Percentiles rank a stretch among this genome's conserved stretches.
Conservation (phyloP, 2,888 invertebrate species). For the Mimachlamys varia region DNA sequence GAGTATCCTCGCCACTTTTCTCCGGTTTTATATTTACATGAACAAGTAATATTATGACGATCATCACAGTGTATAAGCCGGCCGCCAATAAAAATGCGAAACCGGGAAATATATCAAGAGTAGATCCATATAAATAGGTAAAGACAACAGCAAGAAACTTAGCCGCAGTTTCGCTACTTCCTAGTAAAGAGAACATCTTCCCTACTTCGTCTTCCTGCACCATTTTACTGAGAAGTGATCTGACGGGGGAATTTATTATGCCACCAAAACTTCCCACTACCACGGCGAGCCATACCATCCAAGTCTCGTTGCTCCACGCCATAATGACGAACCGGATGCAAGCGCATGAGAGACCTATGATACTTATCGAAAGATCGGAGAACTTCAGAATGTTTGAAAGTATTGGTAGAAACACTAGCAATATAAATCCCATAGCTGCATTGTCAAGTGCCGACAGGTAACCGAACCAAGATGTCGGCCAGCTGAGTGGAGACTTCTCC, state of each 20-base stretch:
- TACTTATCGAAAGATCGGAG: conserved; percentile 71
- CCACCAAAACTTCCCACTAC: conserved; percentile 71
- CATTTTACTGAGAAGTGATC: conserved; percentile 77
- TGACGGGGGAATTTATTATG: conserved; percentile 73
- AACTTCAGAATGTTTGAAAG: conserved; percentile 69
- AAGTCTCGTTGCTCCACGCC: conserved; percentile 66
- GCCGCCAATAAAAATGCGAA: conserved; percentile 74
- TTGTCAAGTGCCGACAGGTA: conserved; percentile 78
- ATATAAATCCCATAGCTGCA: conserved; percentile 75
- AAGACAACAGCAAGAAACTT: conserved; percentile 76
- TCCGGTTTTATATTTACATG: conserved; percentile 59
- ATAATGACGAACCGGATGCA: conserved; percentile 68
- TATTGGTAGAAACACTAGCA: conserved; percentile 75
- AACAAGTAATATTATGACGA: conserved; percentile 59
- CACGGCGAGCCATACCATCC: conserved; percentile 75
- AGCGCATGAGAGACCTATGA: conserved; percentile 74
- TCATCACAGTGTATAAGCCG: conserved; percentile 64
- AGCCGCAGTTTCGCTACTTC: conserved; percentile 77
- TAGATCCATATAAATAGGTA: conserved; percentile 74
- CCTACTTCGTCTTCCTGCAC: conserved; percentile 78
- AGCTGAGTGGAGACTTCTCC: conserved; percentile 73
- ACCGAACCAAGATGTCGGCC: conserved; percentile 77
- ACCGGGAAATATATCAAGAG: conserved; percentile 74
- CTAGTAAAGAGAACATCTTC: conserved; percentile 76
- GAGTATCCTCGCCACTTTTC: conserved; percentile 38